Conservation (phyloP, 1,140 invertebrate species). For the Mycetomoellerius zeteki region DNA sequence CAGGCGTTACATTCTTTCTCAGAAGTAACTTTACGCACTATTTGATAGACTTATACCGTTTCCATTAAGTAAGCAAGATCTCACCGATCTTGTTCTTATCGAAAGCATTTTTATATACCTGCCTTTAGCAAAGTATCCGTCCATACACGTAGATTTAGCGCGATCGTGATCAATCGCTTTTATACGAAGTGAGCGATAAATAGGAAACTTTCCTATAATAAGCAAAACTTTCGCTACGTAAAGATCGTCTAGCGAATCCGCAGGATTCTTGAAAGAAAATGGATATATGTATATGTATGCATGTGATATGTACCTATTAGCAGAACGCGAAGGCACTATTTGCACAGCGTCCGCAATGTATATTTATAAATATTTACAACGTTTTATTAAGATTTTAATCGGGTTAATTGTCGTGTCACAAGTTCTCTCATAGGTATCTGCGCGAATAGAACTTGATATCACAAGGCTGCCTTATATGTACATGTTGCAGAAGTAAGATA, state of each 20-base stretch:
- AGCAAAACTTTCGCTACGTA: conserved; percentile 14
- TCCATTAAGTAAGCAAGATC: conserved; percentile 59
- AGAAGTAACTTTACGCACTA: neutral
- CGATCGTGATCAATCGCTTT: conserved; percentile 32
- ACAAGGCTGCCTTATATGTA: conserved; percentile 47
- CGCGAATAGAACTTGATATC: conserved; percentile 9
- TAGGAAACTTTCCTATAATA: too few relatives aligned
- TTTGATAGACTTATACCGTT: conserved; percentile 22
- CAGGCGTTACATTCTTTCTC: neutral
- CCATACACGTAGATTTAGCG: conserved; percentile 63
- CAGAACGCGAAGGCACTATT: neutral
- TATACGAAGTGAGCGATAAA: conserved; percentile 17
- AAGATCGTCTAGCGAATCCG: neutral
- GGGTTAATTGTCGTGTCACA: neutral
- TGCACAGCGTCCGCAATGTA: neutral
- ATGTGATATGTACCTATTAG: conserved; percentile 9
- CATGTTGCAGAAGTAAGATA: neutral
- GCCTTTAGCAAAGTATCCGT: conserved; percentile 71
- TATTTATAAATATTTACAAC: conserved; percentile 2
- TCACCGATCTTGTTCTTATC: conserved; percentile 43
- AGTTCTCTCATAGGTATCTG: conserved; percentile 23
- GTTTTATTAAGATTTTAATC: conserved; percentile 4
- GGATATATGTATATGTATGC: neutral
- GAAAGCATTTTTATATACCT: conserved; percentile 44
- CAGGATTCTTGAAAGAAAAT: conserved; percentile 3